Evolutionary conservation across 2,797 vertebrate species (phyloP).

Genomic region (Chrysocyon brachyurus): DNA sequence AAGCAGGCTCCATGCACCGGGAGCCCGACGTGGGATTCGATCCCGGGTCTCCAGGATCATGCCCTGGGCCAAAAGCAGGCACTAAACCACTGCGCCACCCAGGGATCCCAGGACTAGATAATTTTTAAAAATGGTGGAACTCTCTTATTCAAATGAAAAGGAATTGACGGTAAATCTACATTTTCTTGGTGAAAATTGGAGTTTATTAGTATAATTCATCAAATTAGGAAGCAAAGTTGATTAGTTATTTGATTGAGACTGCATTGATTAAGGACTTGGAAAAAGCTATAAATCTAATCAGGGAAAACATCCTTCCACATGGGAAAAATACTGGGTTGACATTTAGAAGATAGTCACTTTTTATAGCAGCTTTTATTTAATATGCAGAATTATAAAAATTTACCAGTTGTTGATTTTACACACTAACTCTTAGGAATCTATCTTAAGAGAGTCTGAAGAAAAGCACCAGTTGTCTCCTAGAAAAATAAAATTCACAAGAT

Average conservation of each 20-base stretch:
- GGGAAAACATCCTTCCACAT: slow-evolving; percentile 72
- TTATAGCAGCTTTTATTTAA: slow-evolving; percentile 56
- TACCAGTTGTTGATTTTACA: background rate
- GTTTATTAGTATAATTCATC: slow-evolving; percentile 88
- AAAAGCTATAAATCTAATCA: slow-evolving; percentile 84
- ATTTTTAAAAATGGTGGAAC: slow-evolving; percentile 73
- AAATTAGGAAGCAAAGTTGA: slow-evolving; percentile 86
- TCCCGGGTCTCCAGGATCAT: too few relatives aligned
- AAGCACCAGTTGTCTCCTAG: background rate
- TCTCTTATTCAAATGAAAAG: slow-evolving; percentile 84
- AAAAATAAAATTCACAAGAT: slow-evolving; percentile 53
- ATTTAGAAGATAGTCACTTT: slow-evolving; percentile 75
- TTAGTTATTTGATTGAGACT: slow-evolving; percentile 84
- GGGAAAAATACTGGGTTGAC: slow-evolving; percentile 69
- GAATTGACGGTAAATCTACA: slow-evolving; percentile 78
- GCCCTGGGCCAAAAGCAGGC: too few relatives aligned
- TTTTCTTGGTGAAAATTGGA: slow-evolving; percentile 85
- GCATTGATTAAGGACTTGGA: slow-evolving; percentile 82
- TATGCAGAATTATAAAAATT: slow-evolving; percentile 70
- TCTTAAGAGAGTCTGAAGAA: slow-evolving; percentile 34
- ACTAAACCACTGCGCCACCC: too few relatives aligned
- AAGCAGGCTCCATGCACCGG: too few relatives aligned
- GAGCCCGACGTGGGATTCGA: too few relatives aligned
- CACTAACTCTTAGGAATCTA: slow-evolving; percentile 48
- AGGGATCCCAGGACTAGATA: slow-evolving; percentile 30